phyloP scores from a whole-genome alignment of 2,797 vertebrate species.

The Spinibarbus caldwelli region DNA sequence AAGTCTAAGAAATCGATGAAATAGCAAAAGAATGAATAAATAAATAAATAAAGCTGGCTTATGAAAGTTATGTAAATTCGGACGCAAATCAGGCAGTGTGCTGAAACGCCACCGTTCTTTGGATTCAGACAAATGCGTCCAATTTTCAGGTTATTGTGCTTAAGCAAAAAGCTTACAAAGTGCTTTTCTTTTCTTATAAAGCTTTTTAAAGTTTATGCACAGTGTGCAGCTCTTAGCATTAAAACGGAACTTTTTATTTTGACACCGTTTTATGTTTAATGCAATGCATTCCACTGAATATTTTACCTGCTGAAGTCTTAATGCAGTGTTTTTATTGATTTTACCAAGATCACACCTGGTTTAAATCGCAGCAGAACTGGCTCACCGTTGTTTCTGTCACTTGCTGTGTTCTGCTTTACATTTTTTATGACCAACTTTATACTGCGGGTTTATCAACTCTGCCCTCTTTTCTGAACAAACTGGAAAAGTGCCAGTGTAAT shows the following conservation, averaged over 20 bases:
- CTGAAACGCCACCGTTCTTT: slow-evolving; percentile 6
- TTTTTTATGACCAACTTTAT: slow-evolving; percentile 21
- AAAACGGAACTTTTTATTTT: slow-evolving; percentile 29
- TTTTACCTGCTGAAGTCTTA: neutral
- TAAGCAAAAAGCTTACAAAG: slow-evolving; percentile 41
- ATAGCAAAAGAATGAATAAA: neutral
- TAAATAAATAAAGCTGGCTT: slow-evolving; percentile 27
- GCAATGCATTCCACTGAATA: slow-evolving; percentile 9
- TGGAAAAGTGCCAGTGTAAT: slow-evolving; percentile 7
- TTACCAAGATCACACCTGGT: slow-evolving; percentile 16
- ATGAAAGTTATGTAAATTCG: slow-evolving; percentile 44
- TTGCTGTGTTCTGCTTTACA: neutral
- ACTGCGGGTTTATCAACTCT: neutral
- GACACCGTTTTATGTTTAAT: slow-evolving; percentile 20
- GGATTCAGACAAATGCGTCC: slow-evolving; percentile 40
- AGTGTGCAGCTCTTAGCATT: slow-evolving; percentile 19
- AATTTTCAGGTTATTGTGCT: slow-evolving; percentile 44
- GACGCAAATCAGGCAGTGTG: slow-evolving; percentile 7
- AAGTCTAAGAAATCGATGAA: slow-evolving; percentile 33
- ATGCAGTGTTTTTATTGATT: slow-evolving; percentile 28
- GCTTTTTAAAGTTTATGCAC: slow-evolving; percentile 30
- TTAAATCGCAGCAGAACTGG: neutral
- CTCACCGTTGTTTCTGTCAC: neutral
- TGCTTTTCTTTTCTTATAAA: slow-evolving; percentile 34
- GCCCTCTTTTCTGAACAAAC: slow-evolving; percentile 15